These are phyloP conservation scores for Caenorhabditis inopinata DNA, from an alignment of 1,140 invertebrate species.

Conservation along the genomic window DNA sequence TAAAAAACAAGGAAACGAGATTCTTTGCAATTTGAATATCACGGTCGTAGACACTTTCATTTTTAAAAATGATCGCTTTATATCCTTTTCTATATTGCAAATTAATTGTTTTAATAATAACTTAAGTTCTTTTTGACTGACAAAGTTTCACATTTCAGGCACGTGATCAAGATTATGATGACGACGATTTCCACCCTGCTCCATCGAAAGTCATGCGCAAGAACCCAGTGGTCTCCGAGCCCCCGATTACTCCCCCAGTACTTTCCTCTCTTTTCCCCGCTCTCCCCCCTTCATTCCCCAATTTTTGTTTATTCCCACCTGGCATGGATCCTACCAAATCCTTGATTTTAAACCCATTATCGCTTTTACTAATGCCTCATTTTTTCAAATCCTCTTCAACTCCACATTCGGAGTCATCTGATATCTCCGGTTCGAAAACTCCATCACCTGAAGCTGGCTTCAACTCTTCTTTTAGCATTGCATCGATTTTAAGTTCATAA, in stretches of 20 bases:
- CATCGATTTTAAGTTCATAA: neutral
- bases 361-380: slow-evolving; percentile 5
- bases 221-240: neutral
- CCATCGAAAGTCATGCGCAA: neutral
- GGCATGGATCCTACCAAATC: neutral
- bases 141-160: neutral
- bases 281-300: neutral
- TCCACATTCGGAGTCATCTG: neutral
- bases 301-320: neutral
- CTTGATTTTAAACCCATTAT: neutral
- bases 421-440: neutral
- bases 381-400: neutral
- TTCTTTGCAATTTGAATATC: no score
- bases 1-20: no score
- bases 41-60: no score
- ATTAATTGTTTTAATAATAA: neutral
- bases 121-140: no score
- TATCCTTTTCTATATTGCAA: neutral
- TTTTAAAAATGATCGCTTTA: neutral
- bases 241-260: neutral
- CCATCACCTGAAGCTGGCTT: slow-evolving; percentile 8
- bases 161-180: neutral
- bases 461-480: slow-evolving; percentile 13
- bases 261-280: neutral
- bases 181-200: neutral